Conservation (phyloP, 2,113 vertebrate species). For the Carassius gibelio region DNA sequence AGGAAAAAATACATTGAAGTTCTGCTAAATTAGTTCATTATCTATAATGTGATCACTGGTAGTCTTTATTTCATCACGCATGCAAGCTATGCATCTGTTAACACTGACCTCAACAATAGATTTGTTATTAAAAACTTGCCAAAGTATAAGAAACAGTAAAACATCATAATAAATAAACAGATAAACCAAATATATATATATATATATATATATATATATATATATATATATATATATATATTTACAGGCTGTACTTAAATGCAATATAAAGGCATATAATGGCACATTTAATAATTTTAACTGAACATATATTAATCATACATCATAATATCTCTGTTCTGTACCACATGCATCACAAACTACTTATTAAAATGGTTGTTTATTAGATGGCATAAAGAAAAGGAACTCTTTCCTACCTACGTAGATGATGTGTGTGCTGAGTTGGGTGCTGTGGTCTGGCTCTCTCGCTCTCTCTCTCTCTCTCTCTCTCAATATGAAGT, state of each 20-base stretch:
- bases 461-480: background rate
- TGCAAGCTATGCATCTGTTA: background rate
- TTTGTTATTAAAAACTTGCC: background rate
- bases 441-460: background rate
- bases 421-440: conserved; percentile 12
- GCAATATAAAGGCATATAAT: background rate
- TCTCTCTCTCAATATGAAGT: background rate
- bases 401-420: conserved; percentile 47
- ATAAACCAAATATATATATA: background rate
- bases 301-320: background rate
- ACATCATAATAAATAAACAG: background rate
- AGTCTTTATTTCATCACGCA: background rate
- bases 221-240: background rate
- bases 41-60: background rate
- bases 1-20: background rate
- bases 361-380: background rate
- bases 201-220: background rate
- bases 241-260: background rate
- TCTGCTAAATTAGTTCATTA: background rate
- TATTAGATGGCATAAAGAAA: conserved; percentile 9
- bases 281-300: background rate
- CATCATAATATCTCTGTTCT: background rate
- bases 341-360: background rate
- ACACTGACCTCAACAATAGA: background rate
- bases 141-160: background rate